Base-by-base conservation (phyloP, 2,113 vertebrate species). In the Shinisaurus crocodilurus region DNA sequence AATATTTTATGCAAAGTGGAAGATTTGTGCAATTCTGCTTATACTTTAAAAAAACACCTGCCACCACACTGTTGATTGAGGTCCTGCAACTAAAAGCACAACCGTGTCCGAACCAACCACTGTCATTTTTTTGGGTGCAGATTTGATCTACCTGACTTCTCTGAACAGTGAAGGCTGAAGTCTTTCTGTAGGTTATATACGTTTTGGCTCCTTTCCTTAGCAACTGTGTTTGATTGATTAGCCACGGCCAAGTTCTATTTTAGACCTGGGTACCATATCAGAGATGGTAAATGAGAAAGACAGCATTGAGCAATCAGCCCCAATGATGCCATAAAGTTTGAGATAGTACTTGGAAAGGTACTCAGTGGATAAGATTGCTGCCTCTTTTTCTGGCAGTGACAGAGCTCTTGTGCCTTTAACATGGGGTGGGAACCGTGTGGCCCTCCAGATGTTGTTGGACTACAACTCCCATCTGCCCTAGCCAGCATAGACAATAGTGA, bases 181-280 rank as follows among this genome's bases (percentile, higher is more conserved):
- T 23, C 60, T 7, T 87, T 60, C 45, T 81, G 54, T 63, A 25
- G 25, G 54, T n/a, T 32, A 25, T 18, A 10, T 13, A 29, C 20
- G 40, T 85, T 84, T 67, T 32, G 5, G 16, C n/a, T 63, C 29
- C 12, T 80, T 91, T 57, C 54, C 82, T 60, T 50, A 85, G 37
- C 40, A 50, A 15, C n/a, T 75, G 9, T 23, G 13, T 69, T n/a
- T 45, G 77, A 81, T 45, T 65, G 8, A 74, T 88, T 70, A 85
- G 23, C 34, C 48, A 29, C 27, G 50, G 83, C 88, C 48, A 76
- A 84, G 85, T 29, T 87, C 86, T 90, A 85, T 92, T 92, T 92
- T 85, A 85, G 74, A 18, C 65, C 9, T 29, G 32, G 54, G 50
- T 74, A 84, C 69, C 65, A n/a, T 75, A 37, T 84, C 60, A 87